A percentile compares a stretch with the other conserved stretches of the same genome.
Evolutionary conservation across 2,888 invertebrate genomes (phyloP).

Genomic region (Drosophila kanekoi): DNA sequence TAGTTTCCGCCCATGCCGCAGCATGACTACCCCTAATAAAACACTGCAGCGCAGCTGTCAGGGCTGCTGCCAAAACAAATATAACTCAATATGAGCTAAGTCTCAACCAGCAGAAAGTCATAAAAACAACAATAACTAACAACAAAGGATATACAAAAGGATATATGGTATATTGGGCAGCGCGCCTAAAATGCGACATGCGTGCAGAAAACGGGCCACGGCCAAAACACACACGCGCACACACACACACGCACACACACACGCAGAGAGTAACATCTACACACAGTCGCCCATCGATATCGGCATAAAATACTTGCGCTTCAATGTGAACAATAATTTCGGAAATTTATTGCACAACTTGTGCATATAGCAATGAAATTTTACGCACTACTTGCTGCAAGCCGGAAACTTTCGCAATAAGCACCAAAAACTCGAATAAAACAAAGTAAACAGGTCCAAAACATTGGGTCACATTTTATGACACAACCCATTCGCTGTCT

Average conservation of each 20-base stretch:
- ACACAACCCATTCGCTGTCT: slow-evolving; percentile 52
- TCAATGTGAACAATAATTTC: slow-evolving; percentile 73
- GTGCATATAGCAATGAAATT: slow-evolving; percentile 75
- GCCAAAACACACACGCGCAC: slow-evolving; percentile 23
- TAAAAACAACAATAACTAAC: slow-evolving; percentile 57
- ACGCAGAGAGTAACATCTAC: not conserved
- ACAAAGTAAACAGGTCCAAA: slow-evolving; percentile 52
- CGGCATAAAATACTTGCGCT: slow-evolving; percentile 59
- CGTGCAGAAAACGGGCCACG: slow-evolving; percentile 55
- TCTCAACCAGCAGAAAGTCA: slow-evolving; percentile 47
- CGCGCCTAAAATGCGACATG: slow-evolving; percentile 56
- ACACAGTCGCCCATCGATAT: slow-evolving; percentile 39
- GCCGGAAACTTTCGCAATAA: slow-evolving; percentile 58
- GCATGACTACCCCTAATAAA: slow-evolving; percentile 23
- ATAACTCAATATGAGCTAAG: slow-evolving; percentile 44
- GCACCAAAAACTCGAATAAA: slow-evolving; percentile 55
- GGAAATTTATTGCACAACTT: slow-evolving; percentile 72
- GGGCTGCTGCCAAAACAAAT: slow-evolving; percentile 24
- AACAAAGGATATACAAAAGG: slow-evolving; percentile 26
- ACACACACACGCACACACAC: slow-evolving; percentile 10
- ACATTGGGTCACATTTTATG: slow-evolving; percentile 72
- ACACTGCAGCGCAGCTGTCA: slow-evolving; percentile 42
- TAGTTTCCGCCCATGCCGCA: slow-evolving; percentile 15
- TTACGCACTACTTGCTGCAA: slow-evolving; percentile 76
- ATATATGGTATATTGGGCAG: slow-evolving; percentile 45